Percentiles rank a stretch among this genome's conserved stretches.
phyloP scores from a whole-genome alignment of 2,888 invertebrate genomes.

The Silvanus unidentatus region DNA sequence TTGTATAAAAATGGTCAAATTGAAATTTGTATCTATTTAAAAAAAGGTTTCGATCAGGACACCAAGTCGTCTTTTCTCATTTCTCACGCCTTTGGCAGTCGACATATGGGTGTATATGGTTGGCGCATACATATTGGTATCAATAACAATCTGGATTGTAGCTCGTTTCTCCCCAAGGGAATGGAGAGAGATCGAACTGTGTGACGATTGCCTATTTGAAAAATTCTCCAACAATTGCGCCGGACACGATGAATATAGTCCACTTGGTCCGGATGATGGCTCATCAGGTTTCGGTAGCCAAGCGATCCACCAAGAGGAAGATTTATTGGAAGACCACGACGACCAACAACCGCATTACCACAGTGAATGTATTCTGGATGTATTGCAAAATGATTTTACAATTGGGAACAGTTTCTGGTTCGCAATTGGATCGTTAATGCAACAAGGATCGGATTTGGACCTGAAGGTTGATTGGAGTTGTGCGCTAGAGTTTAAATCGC shows the following conservation, averaged over 20 bases:
- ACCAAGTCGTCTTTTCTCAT: slow-evolving; percentile 70
- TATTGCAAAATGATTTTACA: slow-evolving; percentile 73
- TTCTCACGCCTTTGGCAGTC: slow-evolving; percentile 76
- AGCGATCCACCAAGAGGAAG: slow-evolving; percentile 7
- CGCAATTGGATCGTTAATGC: slow-evolving; percentile 89
- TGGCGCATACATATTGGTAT: slow-evolving; percentile 73
- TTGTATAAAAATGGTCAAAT: too few species aligned
- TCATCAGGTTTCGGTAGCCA: slow-evolving; percentile 35
- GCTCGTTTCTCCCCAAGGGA: slow-evolving; percentile 81
- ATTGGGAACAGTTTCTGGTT: slow-evolving; percentile 93
- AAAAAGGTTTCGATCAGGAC: slow-evolving; percentile 22
- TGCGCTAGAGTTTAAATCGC: slow-evolving; percentile 19
- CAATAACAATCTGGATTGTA: slow-evolving; percentile 75
- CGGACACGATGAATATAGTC: slow-evolving; percentile 34
- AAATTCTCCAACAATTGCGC: slow-evolving; percentile 27
- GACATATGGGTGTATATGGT: slow-evolving; percentile 81
- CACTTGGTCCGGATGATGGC: slow-evolving; percentile 24
- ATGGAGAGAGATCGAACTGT: slow-evolving; percentile 61
- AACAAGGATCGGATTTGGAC: slow-evolving; percentile 87
- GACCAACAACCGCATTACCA: slow-evolving; percentile 13
- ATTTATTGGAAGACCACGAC: slow-evolving; percentile 5
- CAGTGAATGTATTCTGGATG: slow-evolving; percentile 28
- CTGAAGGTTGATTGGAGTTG: slow-evolving; percentile 63
- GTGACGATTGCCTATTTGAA: slow-evolving; percentile 49
- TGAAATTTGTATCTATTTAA: too few species aligned